Evolutionary conservation across 2,113 vertebrate genomes (phyloP), one percentile per base, ranked within the genome.

Genomic region (Vanacampus margaritifer): DNA sequence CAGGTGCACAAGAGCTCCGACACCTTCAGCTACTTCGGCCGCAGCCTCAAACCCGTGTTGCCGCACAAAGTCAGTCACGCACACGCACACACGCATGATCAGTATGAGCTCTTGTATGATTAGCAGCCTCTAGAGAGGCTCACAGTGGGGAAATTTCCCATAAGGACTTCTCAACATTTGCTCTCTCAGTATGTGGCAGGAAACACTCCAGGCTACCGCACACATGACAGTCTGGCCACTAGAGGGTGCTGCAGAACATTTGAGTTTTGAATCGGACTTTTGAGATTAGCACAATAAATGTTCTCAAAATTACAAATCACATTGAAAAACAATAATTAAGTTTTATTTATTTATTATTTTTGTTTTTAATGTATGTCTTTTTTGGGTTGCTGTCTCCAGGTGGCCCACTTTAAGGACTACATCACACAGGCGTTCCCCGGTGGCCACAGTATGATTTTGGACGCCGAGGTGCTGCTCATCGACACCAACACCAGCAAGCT

Each of bases 31-130:
- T 99, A 98, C 90, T 99, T 98, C 92, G 98, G 97, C 85, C 95
- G 96, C 75, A 98, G 97, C 83, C 95, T 98, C 70, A 98, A 98
- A 64, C 96, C 97, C 0, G 97, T 99, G 74, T 89, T 99, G n/a
- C 96, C 96, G 1, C 97, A 99, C 85, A 99, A 98, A 90, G 97
- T 98, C 81, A 87, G 84, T 41, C 21, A 2, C 2, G 13, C 21
- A n/a, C n/a, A n/a, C n/a, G n/a, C n/a, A 64, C 71, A 61, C 60
- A 36, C 28, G 57, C 19, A 57, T 56, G 19, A 65, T 79, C 60
- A 72, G 36, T 48, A 0, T 63, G 56, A 69, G 23, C 46, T n/a
- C n/a, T n/a, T 41, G 68, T 54, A 73, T 67, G 65, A 74, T 71
- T 39, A 64, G 45, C 5, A 59, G 48, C 51, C 64, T 26, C 35